Percentiles rank a stretch among this genome's conserved stretches.
These are phyloP conservation scores for Brachionus rubens DNA, from an alignment of 1,140 invertebrate species.

Conservation along the genomic window DNA sequence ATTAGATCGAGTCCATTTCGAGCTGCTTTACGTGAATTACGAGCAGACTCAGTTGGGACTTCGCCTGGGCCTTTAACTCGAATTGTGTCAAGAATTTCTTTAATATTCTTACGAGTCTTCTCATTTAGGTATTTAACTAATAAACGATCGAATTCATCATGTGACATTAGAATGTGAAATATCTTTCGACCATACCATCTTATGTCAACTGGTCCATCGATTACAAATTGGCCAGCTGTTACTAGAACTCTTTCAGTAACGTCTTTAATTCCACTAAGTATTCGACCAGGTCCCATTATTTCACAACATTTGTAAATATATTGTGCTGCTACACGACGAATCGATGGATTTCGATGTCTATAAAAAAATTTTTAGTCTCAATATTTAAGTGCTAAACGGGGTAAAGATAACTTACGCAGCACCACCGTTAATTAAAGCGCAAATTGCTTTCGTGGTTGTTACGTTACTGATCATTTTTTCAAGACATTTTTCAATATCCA, in stretches of 20 bases:
- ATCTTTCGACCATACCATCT: slow-evolving; percentile 71
- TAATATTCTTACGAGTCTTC: slow-evolving; percentile 67
- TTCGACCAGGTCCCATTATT: slow-evolving; percentile 70
- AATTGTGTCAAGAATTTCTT: slow-evolving; percentile 67
- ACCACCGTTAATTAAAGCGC: slow-evolving; percentile 66
- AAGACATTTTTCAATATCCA: slow-evolving; percentile 77
- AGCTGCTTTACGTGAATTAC: slow-evolving; percentile 49
- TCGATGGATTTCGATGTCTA: slow-evolving; percentile 78
- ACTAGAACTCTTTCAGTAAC: slow-evolving; percentile 74
- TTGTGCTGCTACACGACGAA: slow-evolving; percentile 74
- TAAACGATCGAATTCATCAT: slow-evolving; percentile 67
- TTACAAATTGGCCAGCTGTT: slow-evolving; percentile 74
- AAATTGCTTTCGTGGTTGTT: slow-evolving; percentile 57
- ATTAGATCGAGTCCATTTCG: slow-evolving; percentile 1
- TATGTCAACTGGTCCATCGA: slow-evolving; percentile 80
- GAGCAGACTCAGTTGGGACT: slow-evolving; percentile 54
- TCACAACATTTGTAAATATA: slow-evolving; percentile 69
- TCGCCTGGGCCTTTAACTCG: slow-evolving; percentile 60
- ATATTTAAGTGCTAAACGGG: not conserved
- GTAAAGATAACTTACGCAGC: slow-evolving; percentile 63
- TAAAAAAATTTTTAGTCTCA: slow-evolving; percentile 53
- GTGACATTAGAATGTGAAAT: slow-evolving; percentile 64
- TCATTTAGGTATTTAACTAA: slow-evolving; percentile 68
- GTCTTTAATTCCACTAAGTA: slow-evolving; percentile 71
- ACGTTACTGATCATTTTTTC: slow-evolving; percentile 72